These are phyloP conservation scores for Peromyscus eremicus DNA, from an alignment of 2,797 vertebrate species.

Conservation along the genomic window DNA sequence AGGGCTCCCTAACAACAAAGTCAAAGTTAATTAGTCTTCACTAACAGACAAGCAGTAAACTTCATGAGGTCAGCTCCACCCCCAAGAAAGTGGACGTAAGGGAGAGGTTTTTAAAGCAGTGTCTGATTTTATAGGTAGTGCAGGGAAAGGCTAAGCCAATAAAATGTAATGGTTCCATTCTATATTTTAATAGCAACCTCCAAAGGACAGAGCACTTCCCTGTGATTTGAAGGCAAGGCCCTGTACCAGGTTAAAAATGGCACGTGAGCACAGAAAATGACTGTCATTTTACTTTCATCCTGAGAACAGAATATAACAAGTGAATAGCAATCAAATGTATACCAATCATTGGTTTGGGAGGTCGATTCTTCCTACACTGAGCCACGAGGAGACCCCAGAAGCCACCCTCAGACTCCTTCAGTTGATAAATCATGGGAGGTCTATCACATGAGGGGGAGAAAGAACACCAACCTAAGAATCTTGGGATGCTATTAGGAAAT, in stretches of 20 bases:
- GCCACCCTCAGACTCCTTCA: conserved; percentile 77
- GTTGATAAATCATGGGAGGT: conserved; percentile 80
- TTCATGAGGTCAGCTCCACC: conserved; percentile 87
- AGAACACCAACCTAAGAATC: conserved; percentile 42
- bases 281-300: conserved; percentile 86
- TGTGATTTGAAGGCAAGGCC: conserved; percentile 87
- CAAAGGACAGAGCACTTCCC: conserved; percentile 87
- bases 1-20: conserved; percentile 88
- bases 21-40: conserved; percentile 90
- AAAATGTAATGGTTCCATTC: conserved; percentile 89
- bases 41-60: conserved; percentile 89
- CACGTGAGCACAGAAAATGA: conserved; percentile 85
- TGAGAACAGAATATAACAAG: conserved; percentile 79
- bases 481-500: conserved; percentile 80
- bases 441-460: conserved; percentile 16
- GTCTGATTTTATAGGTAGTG: conserved; percentile 91
- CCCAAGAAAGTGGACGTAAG: conserved; percentile 89
- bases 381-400: conserved; percentile 74
- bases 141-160: conserved; percentile 91
- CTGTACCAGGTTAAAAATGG: conserved; percentile 86
- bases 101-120: conserved; percentile 88
- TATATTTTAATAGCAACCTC: conserved; percentile 91
- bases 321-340: conserved; percentile 82
- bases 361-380: conserved; percentile 9
- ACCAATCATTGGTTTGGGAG: conserved; percentile 67